phyloP scores from a whole-genome alignment of 2,888 invertebrate species.

The Mechanitis messenoides region DNA sequence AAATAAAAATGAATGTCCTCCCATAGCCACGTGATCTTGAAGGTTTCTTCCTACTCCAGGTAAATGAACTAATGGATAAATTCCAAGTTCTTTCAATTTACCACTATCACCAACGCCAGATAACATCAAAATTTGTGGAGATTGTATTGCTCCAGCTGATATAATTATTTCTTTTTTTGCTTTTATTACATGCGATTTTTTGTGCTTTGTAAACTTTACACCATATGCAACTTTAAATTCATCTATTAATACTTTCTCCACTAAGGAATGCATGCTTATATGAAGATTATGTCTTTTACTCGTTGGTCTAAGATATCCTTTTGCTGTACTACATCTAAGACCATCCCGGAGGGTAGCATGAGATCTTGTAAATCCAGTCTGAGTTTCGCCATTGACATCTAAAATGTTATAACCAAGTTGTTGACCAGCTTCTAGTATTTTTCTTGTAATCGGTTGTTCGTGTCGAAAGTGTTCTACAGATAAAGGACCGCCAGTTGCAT shows the following conservation, averaged over 20 bases:
- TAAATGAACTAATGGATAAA: conserved; percentile 77
- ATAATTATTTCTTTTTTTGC: conserved; percentile 88
- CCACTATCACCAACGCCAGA: conserved; percentile 86
- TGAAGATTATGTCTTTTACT: conserved; percentile 83
- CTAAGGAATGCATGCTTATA: conserved; percentile 81
- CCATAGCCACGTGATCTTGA: conserved; percentile 89
- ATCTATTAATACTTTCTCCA: conserved; percentile 81
- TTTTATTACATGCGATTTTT: conserved; percentile 69
- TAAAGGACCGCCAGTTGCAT: conserved; percentile 83
- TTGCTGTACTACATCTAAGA: conserved; percentile 88
- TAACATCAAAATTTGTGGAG: conserved; percentile 90
- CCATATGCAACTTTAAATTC: conserved; percentile 79
- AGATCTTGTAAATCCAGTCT: conserved; percentile 86
- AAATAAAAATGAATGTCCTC: conserved; percentile 84
- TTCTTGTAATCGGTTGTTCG: conserved; percentile 81
- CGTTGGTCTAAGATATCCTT: conserved; percentile 84
- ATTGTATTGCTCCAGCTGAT: conserved; percentile 88
- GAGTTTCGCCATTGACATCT: conserved; percentile 87
- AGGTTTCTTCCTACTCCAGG: conserved; percentile 88
- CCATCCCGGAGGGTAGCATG: conserved; percentile 88
- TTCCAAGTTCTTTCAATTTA: conserved; percentile 78
- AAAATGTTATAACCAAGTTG: conserved; percentile 82
- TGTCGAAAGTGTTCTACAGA: conserved; percentile 84
- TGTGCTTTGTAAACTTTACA: conserved; percentile 79
- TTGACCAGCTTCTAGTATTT: conserved; percentile 81